Evolutionary conservation across 2,888 invertebrate species (phyloP).

Genomic region (Polyommatus icarus): DNA sequence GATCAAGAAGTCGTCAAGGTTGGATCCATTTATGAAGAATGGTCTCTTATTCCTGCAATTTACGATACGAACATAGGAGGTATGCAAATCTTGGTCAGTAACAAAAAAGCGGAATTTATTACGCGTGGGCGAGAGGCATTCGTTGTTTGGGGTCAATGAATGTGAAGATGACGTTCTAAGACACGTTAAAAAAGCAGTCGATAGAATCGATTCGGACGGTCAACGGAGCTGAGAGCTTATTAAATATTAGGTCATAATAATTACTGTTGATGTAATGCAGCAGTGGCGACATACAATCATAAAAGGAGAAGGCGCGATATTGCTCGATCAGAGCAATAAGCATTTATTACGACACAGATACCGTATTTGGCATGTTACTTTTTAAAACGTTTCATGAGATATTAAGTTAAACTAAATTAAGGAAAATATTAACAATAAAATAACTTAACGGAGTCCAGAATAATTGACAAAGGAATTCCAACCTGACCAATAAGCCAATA

Average conservation of each 20-base stretch:
- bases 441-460: not conserved
- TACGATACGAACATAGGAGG: constrained; percentile 11
- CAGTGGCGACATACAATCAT: constrained; percentile 18
- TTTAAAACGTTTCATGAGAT: not conserved
- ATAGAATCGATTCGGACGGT: constrained; percentile 2
- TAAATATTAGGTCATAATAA: constrained; percentile 22
- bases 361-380: not conserved
- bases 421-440: not conserved
- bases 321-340: not conserved
- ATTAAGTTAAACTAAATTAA: not conserved
- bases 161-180: constrained; percentile 47
- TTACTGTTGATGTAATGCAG: constrained; percentile 12
- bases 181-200: constrained; percentile 23
- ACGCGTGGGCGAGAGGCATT: constrained; percentile 69
- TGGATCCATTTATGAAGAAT: constrained; percentile 73
- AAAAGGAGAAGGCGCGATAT: constrained; percentile 3
- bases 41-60: constrained; percentile 50
- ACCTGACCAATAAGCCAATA: not conserved
- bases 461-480: constrained; percentile 2
- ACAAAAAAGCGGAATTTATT: constrained; percentile 41
- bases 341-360: constrained; percentile 15
- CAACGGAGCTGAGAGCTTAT: not conserved
- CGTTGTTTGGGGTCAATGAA: constrained; percentile 72
- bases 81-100: constrained; percentile 19
- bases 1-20: constrained; percentile 76